phyloP scores from a whole-genome alignment of 2,888 invertebrate genomes.

The Tachystola acroxantha region DNA sequence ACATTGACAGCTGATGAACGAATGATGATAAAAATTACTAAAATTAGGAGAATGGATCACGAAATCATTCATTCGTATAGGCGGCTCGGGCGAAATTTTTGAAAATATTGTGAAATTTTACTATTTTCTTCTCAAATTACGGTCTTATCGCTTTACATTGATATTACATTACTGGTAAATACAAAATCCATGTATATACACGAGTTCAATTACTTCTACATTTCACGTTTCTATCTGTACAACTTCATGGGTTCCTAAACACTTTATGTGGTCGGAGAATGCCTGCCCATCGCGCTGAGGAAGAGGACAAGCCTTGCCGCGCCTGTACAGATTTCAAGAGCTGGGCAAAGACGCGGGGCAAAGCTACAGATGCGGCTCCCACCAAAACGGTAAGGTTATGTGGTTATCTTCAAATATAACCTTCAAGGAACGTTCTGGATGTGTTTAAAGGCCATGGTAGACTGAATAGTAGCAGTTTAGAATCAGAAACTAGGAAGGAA shows the following conservation, averaged over 20 bases:
- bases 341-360: constrained; percentile 82
- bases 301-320: constrained; percentile 79
- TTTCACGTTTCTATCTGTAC: not conserved
- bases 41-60: no score
- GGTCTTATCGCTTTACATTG: not conserved
- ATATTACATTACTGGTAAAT: not conserved
- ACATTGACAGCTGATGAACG: not conserved
- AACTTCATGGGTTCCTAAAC: constrained; percentile 6
- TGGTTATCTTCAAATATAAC: constrained; percentile 16
- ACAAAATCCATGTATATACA: not conserved
- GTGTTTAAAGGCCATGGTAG: no score
- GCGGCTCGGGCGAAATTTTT: constrained; percentile 17
- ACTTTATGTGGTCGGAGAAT: constrained; percentile 30
- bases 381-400: constrained; percentile 47
- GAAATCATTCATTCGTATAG: no score
- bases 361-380: constrained; percentile 30
- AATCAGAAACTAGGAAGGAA: no score
- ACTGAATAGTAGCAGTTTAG: no score
- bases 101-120: constrained; percentile 11
- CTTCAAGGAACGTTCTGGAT: constrained; percentile 3
- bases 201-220: not conserved
- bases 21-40: not conserved
- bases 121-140: no score
- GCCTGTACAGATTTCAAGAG: constrained; percentile 85
- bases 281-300: constrained; percentile 49